Evolutionary conservation across 2,113 vertebrate species (phyloP).

Genomic region (Desmodus rotundus): DNA sequence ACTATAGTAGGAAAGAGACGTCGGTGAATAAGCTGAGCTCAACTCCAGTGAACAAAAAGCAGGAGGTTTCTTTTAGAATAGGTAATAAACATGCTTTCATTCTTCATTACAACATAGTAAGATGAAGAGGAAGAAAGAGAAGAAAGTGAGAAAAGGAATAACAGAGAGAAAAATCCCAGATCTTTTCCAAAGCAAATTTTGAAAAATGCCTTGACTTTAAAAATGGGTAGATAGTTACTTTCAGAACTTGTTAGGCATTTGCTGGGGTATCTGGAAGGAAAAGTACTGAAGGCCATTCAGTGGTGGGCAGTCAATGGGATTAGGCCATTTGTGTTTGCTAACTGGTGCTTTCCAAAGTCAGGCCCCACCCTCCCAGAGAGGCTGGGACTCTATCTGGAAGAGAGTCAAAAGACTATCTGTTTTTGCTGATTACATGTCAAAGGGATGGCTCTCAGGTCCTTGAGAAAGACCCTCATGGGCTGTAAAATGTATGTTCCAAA

Average conservation of each 20-base stretch:
- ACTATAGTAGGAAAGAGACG: neutral
- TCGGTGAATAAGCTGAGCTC: neutral
- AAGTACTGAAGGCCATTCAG: neutral
- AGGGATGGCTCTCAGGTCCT: neutral
- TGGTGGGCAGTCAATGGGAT: neutral
- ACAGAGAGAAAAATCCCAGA: neutral
- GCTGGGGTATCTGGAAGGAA: neutral
- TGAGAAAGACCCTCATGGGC: neutral
- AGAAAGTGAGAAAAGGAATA: neutral
- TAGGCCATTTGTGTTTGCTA: neutral
- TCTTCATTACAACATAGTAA: neutral
- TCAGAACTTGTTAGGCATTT: neutral
- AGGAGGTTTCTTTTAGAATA: neutral
- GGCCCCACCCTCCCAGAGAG: neutral
- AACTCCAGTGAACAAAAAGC: neutral
- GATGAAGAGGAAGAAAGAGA: neutral
- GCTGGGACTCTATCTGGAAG: neutral
- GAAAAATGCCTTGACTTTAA: neutral
- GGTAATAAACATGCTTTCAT: neutral
- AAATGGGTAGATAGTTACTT: neutral
- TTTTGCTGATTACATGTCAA: neutral
- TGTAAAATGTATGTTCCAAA: neutral
- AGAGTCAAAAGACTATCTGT: neutral
- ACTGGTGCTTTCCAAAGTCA: neutral
- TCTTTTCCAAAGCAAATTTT: neutral